Conservation (phyloP, 2,113 vertebrate genomes). For the Xiphorhynchus elegans region DNA sequence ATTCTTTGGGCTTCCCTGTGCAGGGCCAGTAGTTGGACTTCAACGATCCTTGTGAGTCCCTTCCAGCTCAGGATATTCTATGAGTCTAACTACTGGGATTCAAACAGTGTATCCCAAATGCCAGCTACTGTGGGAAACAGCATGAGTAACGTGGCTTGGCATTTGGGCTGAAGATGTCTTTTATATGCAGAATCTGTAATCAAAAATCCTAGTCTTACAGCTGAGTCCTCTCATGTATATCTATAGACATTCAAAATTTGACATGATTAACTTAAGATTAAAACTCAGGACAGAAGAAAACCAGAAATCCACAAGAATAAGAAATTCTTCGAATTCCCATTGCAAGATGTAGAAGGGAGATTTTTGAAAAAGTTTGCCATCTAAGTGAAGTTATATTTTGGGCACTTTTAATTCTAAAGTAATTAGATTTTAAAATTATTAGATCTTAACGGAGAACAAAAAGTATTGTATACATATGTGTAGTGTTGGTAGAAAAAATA, state of each 20-base stretch:
- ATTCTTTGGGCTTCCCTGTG: not conserved
- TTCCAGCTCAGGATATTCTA: not conserved
- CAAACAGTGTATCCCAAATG: not conserved
- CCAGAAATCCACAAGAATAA: not conserved
- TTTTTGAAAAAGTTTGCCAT: not conserved
- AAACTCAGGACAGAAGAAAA: not conserved
- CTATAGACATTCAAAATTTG: not conserved
- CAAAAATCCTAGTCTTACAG: not conserved
- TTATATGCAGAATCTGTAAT: not conserved
- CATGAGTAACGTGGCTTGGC: not conserved
- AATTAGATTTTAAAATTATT: not conserved
- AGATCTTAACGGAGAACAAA: not conserved
- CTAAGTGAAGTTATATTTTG: not conserved
- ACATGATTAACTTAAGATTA: not conserved
- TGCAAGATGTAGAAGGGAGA: not conserved
- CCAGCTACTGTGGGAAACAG: not conserved
- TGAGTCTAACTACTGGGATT: not conserved
- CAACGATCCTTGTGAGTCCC: accelerated
- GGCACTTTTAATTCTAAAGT: not conserved
- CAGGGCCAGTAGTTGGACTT: not conserved
- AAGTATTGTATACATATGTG: not conserved
- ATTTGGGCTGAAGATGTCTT: not conserved
- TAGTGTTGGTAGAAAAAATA: not conserved
- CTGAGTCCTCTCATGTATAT: not conserved
- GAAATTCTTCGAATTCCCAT: not conserved